A percentile compares a stretch with the other conserved stretches of the same genome.
These are phyloP conservation scores for Hirundo rustica DNA, from an alignment of 2,797 vertebrate species.

Conservation along the genomic window DNA sequence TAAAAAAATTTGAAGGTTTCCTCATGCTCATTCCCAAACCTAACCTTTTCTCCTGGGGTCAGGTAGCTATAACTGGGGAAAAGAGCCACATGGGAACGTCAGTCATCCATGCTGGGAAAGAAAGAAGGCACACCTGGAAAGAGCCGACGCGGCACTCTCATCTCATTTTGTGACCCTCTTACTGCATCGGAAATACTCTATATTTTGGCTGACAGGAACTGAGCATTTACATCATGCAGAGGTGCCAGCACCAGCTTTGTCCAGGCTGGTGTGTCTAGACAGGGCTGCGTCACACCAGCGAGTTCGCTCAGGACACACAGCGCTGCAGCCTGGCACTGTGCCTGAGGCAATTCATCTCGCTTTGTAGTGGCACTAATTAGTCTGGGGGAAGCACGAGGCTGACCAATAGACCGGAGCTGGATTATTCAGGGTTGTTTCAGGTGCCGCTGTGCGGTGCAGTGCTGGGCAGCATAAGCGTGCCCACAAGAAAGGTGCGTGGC, in stretches of 20 bases:
- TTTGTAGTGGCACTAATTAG: neutral
- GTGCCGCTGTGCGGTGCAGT: neutral
- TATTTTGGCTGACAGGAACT: neutral
- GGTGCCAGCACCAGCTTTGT: neutral
- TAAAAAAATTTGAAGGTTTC: neutral
- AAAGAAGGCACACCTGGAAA: neutral
- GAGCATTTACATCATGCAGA: neutral
- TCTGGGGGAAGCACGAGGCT: neutral
- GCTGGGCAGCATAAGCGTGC: neutral
- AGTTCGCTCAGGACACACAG: neutral
- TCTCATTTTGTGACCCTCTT: neutral
- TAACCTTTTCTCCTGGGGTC: neutral
- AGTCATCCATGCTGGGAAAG: neutral
- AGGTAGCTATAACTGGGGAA: neutral
- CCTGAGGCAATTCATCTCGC: constrained; percentile 11
- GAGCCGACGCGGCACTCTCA: neutral
- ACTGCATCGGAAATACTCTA: neutral
- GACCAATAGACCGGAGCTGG: neutral
- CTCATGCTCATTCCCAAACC: neutral
- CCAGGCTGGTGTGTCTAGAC: constrained; percentile 26
- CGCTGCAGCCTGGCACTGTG: neutral
- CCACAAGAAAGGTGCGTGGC: neutral
- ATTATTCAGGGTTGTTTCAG: neutral
- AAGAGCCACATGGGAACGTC: neutral
- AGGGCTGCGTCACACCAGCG: neutral